Base-by-base conservation (phyloP, 2,888 invertebrate genomes). In the Muscina levida region DNA sequence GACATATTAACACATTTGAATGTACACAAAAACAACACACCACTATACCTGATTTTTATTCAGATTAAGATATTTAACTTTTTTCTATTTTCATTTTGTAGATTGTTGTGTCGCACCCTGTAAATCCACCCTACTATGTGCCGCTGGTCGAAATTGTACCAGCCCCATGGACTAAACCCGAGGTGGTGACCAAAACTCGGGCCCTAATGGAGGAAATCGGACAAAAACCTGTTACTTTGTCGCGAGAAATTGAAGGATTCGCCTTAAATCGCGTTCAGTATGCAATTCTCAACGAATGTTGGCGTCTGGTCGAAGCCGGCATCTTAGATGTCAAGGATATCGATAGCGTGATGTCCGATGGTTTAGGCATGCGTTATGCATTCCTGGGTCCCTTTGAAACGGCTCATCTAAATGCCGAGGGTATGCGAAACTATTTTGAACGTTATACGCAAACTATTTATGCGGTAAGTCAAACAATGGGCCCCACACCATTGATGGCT, bases 71-170 rank as follows among this genome's bases (percentile, higher is more conserved):
- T n/a, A n/a, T n/a, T n/a, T 19, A 15, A 22, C 8, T 46, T 56
- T 72, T 67, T 31, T 72, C 19, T 57, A 31, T 53, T 53, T 66
- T 13, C 19, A 11, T 17, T 37, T 66, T 53, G 19, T n/a, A 90
- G 90, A 82, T 89, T 15, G 74, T 90, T 24, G 96, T 98, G 13
- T 96, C 96, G 0, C 98, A 98, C 91, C 98, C 98, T 90, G 97
- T 98, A 1, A 98, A 98, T 90, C 98, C 98, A 4, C 98, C 98
- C 0, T 98, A 98, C 90, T 98, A 97, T 89, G 97, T 98, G 24
- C 97, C 98, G 0, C 91, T 98, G 56, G 97, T 98, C 0, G 98
- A 99, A 91, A 92, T 99, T 13, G 96, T 98, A 0, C 98, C 98
- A 0, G 96, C 98, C 0, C 96, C 97, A 3, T 98, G 97, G 97